Evolutionary conservation across 2,113 vertebrate species (phyloP).

Genomic region (Mobula hypostoma): DNA sequence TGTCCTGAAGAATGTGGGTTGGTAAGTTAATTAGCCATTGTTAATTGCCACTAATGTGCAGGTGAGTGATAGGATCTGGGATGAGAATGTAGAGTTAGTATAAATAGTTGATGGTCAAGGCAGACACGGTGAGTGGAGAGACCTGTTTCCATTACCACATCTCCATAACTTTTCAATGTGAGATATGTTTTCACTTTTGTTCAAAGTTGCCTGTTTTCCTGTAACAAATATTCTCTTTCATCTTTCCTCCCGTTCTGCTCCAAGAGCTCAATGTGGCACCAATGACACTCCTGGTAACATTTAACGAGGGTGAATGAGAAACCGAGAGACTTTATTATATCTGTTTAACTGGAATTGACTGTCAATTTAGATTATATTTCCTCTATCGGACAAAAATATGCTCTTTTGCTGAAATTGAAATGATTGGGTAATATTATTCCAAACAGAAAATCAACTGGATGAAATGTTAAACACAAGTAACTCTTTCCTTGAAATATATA

Average conservation of each 20-base stretch:
- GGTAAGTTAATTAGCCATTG: no score
- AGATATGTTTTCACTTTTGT: neutral
- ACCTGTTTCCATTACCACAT: no score
- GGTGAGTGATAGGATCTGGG: no score
- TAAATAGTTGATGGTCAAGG: no score
- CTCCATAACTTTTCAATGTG: neutral
- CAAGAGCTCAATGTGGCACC: neutral
- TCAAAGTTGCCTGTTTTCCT: neutral
- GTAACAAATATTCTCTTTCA: neutral
- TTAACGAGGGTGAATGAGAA: neutral
- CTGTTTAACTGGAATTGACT: neutral
- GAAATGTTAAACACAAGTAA: neutral
- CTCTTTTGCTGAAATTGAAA: neutral
- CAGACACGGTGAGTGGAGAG: no score
- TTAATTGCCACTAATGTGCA: no score
- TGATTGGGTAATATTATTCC: neutral
- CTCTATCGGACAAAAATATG: neutral
- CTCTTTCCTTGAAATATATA: neutral
- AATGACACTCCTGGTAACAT: neutral
- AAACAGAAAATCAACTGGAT: neutral
- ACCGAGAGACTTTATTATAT: neutral
- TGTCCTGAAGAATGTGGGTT: no score
- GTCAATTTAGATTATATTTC: neutral
- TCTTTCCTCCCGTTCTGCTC: neutral
- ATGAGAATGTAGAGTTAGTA: no score